These are phyloP conservation scores for Aurelia aurita complex sp. Pacific DNA, from an alignment of 30 jellyfish, hydroid and myxozoan genomes.

Conservation along the genomic window DNA sequence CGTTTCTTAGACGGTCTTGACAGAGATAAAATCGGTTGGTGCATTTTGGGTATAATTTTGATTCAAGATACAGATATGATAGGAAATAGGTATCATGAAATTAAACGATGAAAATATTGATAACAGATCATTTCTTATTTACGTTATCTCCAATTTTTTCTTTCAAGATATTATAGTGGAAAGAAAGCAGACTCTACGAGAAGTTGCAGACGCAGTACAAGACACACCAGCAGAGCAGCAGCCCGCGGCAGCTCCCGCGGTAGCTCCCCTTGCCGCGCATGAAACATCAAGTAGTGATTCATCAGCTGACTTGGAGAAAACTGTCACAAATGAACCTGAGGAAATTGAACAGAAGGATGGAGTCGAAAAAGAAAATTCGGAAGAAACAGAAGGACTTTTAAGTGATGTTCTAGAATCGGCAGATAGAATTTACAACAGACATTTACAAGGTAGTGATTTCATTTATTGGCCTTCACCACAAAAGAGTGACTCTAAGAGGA, in stretches of 20 bases:
- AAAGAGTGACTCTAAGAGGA: too few species aligned
- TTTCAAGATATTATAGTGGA: conserved; percentile 14
- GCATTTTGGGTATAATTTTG: too few species aligned
- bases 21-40: too few species aligned
- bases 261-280: conserved; percentile 33
- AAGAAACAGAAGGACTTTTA: conserved; percentile 45
- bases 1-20: too few species aligned
- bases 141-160: not conserved
- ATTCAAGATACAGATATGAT: too few species aligned
- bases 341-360: not conserved
- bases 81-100: too few species aligned
- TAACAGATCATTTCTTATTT: not conserved
- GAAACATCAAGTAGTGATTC: conserved; percentile 51
- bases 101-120: too few species aligned
- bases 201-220: conserved; percentile 29
- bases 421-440: conserved; percentile 32
- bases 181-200: conserved; percentile 48
- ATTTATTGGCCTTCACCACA: too few species aligned
- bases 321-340: not conserved
- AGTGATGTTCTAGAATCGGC: conserved; percentile 69
- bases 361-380: conserved; percentile 1
- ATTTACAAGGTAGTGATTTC: conserved; percentile 38
- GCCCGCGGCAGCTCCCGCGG: conserved; percentile 1
- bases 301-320: conserved; percentile 35
- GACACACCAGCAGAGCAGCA: not conserved